Conservation (phyloP, 1,140 invertebrate genomes). For the Drosophila suzukii region DNA sequence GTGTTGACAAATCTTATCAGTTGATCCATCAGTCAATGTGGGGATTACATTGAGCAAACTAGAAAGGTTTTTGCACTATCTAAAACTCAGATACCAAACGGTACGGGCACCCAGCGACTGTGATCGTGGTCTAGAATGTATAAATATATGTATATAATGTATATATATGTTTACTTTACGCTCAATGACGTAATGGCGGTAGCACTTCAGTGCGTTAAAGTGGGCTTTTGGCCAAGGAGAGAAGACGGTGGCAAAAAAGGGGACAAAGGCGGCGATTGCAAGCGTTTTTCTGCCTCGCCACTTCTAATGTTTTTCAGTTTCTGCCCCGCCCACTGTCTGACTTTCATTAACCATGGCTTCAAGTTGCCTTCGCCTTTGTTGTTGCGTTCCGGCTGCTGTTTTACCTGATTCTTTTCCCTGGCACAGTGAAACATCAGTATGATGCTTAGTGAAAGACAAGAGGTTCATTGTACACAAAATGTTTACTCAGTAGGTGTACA, state of each 20-base stretch:
- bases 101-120: slow-evolving; percentile 1
- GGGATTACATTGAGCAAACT: slow-evolving; percentile 25
- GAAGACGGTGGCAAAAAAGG: neutral
- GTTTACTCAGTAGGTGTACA: too few relatives aligned
- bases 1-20: slow-evolving; percentile 23
- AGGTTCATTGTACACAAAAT: too few relatives aligned
- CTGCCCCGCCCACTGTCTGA: slow-evolving; percentile 44
- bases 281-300: slow-evolving; percentile 19
- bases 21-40: slow-evolving; percentile 33
- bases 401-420: slow-evolving; percentile 17
- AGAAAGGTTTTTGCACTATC: slow-evolving; percentile 40
- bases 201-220: slow-evolving; percentile 10
- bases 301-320: slow-evolving; percentile 32
- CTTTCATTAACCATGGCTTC: slow-evolving; percentile 61
- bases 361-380: slow-evolving; percentile 31
- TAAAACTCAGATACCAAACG: slow-evolving; percentile 8
- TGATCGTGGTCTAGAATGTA: slow-evolving; percentile 8
- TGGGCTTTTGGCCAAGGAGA: slow-evolving; percentile 9
- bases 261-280: slow-evolving; percentile 26
- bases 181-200: slow-evolving; percentile 37
- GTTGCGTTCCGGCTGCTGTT: slow-evolving; percentile 27
- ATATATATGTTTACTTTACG: slow-evolving; percentile 5
- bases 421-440: neutral
- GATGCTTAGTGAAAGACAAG: too few relatives aligned
- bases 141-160: slow-evolving; percentile 20